A percentile compares a stretch with the other conserved stretches of the same genome.
Conservation (phyloP, 2,113 vertebrate species). For the Halcyon senegalensis region DNA sequence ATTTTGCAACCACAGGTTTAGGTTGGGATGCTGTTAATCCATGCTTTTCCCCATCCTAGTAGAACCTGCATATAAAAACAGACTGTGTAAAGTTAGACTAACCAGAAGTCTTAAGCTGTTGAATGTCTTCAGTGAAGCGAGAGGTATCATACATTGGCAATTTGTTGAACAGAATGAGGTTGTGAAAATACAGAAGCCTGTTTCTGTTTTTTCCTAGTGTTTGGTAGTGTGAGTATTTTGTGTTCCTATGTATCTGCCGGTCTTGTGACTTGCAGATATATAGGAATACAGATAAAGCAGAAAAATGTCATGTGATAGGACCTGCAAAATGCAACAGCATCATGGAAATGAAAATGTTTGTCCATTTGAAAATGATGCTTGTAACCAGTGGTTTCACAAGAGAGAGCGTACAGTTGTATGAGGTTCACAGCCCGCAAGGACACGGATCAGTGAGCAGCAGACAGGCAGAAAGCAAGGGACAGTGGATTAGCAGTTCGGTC, state of each 20-base stretch:
- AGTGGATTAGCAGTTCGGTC: neutral
- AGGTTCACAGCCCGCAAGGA: neutral
- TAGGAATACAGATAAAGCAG: neutral
- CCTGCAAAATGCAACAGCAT: neutral
- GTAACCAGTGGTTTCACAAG: neutral
- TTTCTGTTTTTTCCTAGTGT: neutral
- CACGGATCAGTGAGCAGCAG: neutral
- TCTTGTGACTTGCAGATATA: neutral
- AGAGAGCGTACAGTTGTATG: neutral
- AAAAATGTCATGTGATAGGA: fast-evolving
- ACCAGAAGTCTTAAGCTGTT: neutral
- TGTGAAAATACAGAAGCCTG: neutral
- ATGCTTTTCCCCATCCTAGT: neutral
- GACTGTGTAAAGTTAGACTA: neutral
- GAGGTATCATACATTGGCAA: fast-evolving
- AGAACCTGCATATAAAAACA: neutral
- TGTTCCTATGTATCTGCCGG: too few species aligned
- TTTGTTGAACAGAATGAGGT: neutral
- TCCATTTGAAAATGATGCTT: neutral
- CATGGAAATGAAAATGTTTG: neutral
- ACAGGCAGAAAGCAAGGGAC: neutral
- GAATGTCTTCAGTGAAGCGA: neutral
- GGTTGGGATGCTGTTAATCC: neutral
- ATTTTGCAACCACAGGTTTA: neutral
- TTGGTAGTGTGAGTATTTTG: neutral